Evolutionary conservation across 2,888 invertebrate species (phyloP), one percentile per base, ranked within the genome.

Genomic region (Melieria crassipennis): DNA sequence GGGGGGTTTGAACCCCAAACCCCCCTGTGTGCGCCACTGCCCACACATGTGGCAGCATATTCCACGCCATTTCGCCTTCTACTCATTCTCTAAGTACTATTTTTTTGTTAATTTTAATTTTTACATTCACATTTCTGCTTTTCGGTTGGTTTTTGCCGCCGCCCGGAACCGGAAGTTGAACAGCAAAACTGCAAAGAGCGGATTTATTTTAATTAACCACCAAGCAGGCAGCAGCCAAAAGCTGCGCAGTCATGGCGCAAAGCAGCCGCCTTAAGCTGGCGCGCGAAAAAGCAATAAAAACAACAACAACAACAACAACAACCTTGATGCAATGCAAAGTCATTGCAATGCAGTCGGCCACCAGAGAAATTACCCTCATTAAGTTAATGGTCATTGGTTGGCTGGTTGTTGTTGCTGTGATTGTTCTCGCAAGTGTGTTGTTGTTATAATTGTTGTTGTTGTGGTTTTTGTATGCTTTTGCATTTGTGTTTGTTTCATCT

Each of bases 281-380:
- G 47, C 10, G 13, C 11, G 13, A 56, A 64, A 58, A n/a, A 64
- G 43, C 30, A 48, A 47, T 13, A 64, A 50, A 7, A 42, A 55
- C n/a, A 65, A 30, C 7, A 58, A 13, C 46, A 52, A 55, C 30
- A 50, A 16, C 9, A 42, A n/a, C 13, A 13, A 65, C 7, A 48
- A 63, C 45, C 9, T 47, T 45, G 13, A 5, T 11, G 47, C 13
- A 48, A 5, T 45, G 50, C 55, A 58, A 42, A 62, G 10, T 50
- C 45, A 71, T 56, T 69, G 65, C 64, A 66, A 52, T 64, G 70
- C 60, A 50, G 60, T 60, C 13, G 60, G 62, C 69, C 68, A 63
- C 55, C 66, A 57, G 65, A 73, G 69, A 68, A 62, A 72, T 73
- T 73, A 68, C 75, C 73, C 73, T 75, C 75, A 75, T 75, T 75